Conservation (phyloP, 2,797 vertebrate species). For the Rhinichthys osculus region DNA sequence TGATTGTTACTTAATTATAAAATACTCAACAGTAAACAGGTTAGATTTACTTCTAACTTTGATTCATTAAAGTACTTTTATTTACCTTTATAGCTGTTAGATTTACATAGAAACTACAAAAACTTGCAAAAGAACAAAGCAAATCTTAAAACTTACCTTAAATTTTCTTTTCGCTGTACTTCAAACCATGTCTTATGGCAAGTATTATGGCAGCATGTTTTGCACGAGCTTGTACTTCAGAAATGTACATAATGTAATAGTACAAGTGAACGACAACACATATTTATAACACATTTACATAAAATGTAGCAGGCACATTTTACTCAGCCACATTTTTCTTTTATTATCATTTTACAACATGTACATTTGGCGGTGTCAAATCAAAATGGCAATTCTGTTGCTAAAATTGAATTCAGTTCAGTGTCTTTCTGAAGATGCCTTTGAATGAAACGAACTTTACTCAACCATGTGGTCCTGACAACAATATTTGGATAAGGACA, state of each 20-base stretch:
- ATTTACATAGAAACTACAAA: not conserved
- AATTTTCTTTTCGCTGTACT: not conserved
- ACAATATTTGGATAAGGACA: not conserved
- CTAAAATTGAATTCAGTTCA: slow-evolving; percentile 10
- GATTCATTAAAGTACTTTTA: too few species aligned
- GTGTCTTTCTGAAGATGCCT: not conserved
- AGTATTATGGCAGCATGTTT: not conserved
- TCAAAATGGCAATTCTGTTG: not conserved
- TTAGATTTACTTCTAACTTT: not conserved
- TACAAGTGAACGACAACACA: not conserved
- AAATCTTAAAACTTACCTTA: not conserved
- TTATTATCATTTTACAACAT: slow-evolving; percentile 45
- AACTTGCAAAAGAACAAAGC: not conserved
- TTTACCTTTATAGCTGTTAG: not conserved
- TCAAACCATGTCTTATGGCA: not conserved
- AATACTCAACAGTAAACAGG: not conserved
- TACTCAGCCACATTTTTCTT: slow-evolving; percentile 39
- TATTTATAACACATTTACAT: not conserved
- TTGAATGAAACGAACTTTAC: not conserved
- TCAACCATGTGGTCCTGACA: slow-evolving; percentile 19
- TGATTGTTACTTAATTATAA: not conserved
- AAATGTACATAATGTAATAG: not conserved
- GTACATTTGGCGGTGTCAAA: slow-evolving; percentile 28
- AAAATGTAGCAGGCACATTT: not conserved
- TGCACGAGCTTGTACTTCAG: not conserved